phyloP scores from a whole-genome alignment of 2,113 vertebrate species.

The Sinocyclocheilus anshuiensis region DNA sequence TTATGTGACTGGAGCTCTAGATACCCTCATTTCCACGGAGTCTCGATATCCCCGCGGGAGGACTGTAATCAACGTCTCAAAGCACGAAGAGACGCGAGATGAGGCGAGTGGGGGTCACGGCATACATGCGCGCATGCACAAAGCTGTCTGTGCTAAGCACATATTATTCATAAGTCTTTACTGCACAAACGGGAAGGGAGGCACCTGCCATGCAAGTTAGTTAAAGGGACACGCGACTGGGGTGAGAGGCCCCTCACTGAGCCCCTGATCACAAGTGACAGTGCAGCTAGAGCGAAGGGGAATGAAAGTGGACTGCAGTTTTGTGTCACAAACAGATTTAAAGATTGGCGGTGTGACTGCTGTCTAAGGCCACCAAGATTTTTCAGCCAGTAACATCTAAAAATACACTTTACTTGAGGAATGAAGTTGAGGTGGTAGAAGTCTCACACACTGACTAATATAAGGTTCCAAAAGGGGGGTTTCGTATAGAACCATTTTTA shows the following conservation, averaged over 20 bases:
- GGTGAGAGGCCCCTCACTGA: neutral
- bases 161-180: conserved; percentile 34
- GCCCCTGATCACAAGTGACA: neutral
- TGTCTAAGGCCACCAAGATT: neutral
- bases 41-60: conserved; percentile 64
- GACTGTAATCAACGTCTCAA: conserved; percentile 72
- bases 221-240: neutral
- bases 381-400: neutral
- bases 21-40: conserved; percentile 58
- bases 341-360: neutral
- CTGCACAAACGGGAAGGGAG: conserved; percentile 37
- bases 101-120: conserved; percentile 32
- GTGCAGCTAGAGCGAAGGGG: neutral
- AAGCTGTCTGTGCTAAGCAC: conserved; percentile 44
- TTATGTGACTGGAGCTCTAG: conserved; percentile 76
- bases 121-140: neutral
- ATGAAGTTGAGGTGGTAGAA: neutral
- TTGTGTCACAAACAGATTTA: neutral
- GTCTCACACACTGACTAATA: neutral
- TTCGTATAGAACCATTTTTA: too few relatives aligned
- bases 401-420: neutral
- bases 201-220: conserved; percentile 39
- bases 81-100: conserved; percentile 54
- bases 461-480: too few relatives aligned
- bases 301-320: neutral